Base-by-base conservation (phyloP, 1,140 invertebrate species). In the Pseudomyrmex gracilis region DNA sequence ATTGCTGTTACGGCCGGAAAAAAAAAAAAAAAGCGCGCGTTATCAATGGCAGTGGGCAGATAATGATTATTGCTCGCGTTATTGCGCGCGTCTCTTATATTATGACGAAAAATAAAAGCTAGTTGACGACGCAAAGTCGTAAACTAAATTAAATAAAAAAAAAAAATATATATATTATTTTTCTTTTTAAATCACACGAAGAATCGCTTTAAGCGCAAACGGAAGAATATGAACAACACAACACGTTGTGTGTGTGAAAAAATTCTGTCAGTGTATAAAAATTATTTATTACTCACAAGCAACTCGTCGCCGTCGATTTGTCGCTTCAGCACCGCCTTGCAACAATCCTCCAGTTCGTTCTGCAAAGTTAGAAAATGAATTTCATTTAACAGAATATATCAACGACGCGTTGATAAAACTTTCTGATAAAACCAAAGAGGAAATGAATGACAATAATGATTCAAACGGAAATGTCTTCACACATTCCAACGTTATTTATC, bases 271-370 rank as follows among this genome's bases (percentile, higher is more conserved):
- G 15, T 34, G 0, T 34, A 7, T 34, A 34, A 58, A 1, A 68
- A 17, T 51, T n/a, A 83, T 67, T 24, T 78, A 90, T 24, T 78
- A 90, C 92, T 92, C 43, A 93, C 93, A 82, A 93, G 53, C n/a
- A 93, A 63, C 63, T 92, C 91, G 49, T 93, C 92, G 34, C 93
- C 93, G 53, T 92, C 90, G 66, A 93, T 91, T 58, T 92, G 89
- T 17, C 92, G 87, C 80, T 92, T 93, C 9, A 82, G 55, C n/a
- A 92, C 84, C 0, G 91, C 90, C 51, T 90, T 87, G 64, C 93
- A 93, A 63, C 92, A 93, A n/a, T 91, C 90, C 8, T 91, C 91
- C 73, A 93, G 64, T 15, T 89, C 92, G 82, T 93, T 92, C 93
- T 93, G 68, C n/a, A 90, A 84, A 86, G 60, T 12, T n/a, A 57